Evolutionary conservation across 2,113 vertebrate genomes (phyloP).

Genomic region (Laticauda laticaudata): DNA sequence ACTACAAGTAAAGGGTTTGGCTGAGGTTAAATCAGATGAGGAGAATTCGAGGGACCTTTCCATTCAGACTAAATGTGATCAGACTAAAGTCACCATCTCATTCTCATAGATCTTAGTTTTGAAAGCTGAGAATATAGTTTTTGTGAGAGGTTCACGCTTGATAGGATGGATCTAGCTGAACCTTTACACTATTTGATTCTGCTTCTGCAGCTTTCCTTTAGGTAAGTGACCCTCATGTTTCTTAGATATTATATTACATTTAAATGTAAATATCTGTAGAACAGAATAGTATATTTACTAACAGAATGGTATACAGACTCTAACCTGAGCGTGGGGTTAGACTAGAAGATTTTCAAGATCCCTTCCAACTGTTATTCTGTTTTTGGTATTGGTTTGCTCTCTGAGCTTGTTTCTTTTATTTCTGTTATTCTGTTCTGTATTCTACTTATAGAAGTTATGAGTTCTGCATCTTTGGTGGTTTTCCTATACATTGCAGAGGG

Average conservation of each 20-base stretch:
- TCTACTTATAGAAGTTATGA: not conserved
- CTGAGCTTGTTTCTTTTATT: too few species aligned
- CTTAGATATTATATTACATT: not conserved
- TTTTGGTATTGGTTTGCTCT: too few species aligned
- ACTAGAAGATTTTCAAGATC: not conserved
- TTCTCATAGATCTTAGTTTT: not conserved
- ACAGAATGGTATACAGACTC: not conserved
- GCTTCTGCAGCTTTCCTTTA: not conserved
- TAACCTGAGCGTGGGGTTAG: not conserved
- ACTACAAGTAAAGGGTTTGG: slow-evolving; percentile 5
- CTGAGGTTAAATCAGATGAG: not conserved
- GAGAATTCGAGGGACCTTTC: not conserved
- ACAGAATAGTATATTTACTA: not conserved
- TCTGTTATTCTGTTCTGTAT: not conserved
- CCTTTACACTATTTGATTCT: not conserved
- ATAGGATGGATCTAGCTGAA: not conserved
- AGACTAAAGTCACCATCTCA: not conserved
- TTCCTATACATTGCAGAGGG: not conserved
- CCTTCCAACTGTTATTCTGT: not conserved
- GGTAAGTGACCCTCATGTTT: not conserved
- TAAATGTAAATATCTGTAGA: not conserved
- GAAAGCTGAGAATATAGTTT: not conserved
- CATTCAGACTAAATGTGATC: not conserved
- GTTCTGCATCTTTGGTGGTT: not conserved
- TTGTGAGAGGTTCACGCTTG: not conserved